A percentile compares a stretch with the other conserved stretches of the same genome.
phyloP scores from a whole-genome alignment of 1,140 invertebrate genomes.

The Battus philenor region DNA sequence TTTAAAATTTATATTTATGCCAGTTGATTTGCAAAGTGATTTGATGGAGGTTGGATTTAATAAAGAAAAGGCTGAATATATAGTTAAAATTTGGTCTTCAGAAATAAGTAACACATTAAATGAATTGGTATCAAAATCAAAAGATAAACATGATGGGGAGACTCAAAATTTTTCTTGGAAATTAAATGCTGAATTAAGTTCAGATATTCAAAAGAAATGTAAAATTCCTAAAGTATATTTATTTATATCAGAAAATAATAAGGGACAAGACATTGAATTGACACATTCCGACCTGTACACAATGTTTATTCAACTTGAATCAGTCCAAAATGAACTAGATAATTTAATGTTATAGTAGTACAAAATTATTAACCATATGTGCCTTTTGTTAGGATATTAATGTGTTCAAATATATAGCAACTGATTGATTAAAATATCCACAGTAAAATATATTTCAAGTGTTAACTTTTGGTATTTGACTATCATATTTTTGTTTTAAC shows the following conservation, averaged over 20 bases:
- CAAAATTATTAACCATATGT: conserved; percentile 14
- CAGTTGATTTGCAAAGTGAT: conserved; percentile 49
- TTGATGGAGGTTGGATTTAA: conserved; percentile 43
- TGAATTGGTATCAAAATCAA: conserved; percentile 35
- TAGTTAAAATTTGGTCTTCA: conserved; percentile 58
- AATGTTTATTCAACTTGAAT: conserved; percentile 61
- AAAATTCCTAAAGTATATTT: conserved; percentile 60
- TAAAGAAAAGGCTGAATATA: conserved; percentile 45
- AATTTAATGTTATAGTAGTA: conserved; percentile 30
- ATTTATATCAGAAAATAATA: conserved; percentile 25
- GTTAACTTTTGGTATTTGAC: too few species aligned
- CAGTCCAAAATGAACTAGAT: conserved; percentile 64
- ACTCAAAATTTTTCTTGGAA: conserved; percentile 51
- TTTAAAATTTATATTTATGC: conserved; percentile 64
- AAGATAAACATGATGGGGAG: conserved; percentile 32
- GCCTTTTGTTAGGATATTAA: conserved; percentile 15
- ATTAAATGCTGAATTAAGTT: conserved; percentile 62
- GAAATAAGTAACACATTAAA: conserved; percentile 49
- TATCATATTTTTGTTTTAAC: not conserved
- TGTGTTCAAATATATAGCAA: not conserved
- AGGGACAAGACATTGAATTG: conserved; percentile 49
- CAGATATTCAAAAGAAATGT: conserved; percentile 51
- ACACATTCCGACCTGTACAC: conserved; percentile 56
- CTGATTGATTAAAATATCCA: not conserved
- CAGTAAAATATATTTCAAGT: not conserved